Percentiles rank a stretch among this genome's conserved stretches.
phyloP scores from a whole-genome alignment of 2,113 vertebrate species.

The Clarias batrachus region DNA sequence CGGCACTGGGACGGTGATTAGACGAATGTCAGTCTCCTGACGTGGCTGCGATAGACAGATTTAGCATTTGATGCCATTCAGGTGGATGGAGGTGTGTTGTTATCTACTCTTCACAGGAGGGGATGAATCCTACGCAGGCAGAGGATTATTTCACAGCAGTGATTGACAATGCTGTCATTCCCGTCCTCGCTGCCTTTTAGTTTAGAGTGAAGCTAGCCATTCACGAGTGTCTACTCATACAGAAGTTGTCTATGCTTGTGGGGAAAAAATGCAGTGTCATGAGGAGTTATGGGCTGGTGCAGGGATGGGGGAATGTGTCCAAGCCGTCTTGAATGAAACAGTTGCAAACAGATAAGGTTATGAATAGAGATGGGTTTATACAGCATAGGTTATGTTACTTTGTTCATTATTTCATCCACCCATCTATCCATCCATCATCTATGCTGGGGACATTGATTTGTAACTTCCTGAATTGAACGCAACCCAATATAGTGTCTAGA shows the following conservation, averaged over 20 bases:
- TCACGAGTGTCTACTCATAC: not conserved
- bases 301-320: not conserved
- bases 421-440: not conserved
- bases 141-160: conserved; percentile 12
- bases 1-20: conserved; percentile 80
- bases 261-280: not conserved
- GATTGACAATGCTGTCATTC: conserved; percentile 47
- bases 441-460: not conserved
- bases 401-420: not conserved
- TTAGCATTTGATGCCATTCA: conserved; percentile 73
- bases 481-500: not conserved
- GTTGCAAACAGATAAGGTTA: not conserved
- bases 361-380: not conserved
- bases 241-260: not conserved
- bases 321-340: not conserved
- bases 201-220: conserved; percentile 6
- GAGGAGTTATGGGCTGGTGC: not conserved
- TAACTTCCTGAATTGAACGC: not conserved
- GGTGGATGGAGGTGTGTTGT: conserved; percentile 71
- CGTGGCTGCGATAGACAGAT: conserved; percentile 82
- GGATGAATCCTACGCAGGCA: conserved; percentile 61
- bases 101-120: conserved; percentile 75
- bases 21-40: conserved; percentile 81
- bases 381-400: not conserved
- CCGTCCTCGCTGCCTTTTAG: not conserved